phyloP scores from a whole-genome alignment of 2,113 vertebrate species.

The Hydrochoerus hydrochaeris region DNA sequence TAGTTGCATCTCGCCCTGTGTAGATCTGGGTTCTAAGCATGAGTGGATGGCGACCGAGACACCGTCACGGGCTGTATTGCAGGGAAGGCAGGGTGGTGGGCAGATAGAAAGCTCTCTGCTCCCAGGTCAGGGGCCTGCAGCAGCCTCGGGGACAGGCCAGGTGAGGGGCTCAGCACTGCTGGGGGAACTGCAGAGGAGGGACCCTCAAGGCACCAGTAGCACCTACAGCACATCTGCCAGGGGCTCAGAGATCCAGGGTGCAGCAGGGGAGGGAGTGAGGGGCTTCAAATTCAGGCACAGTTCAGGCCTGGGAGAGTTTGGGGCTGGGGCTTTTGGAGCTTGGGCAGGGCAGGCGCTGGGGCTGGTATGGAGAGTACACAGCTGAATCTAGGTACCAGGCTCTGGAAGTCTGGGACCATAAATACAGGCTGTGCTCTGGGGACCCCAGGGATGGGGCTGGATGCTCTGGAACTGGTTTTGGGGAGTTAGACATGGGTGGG shows the following conservation, averaged over 20 bases:
- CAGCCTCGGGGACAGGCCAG: neutral
- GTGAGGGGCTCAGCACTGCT: neutral
- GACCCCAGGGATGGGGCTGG: neutral
- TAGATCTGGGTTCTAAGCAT: neutral
- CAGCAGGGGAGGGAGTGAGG: neutral
- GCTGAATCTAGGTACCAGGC: too few species aligned
- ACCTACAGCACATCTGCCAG: constrained; percentile 48
- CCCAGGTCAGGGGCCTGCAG: neutral
- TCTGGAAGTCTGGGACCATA: neutral
- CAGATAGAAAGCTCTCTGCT: neutral
- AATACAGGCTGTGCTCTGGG: too few species aligned
- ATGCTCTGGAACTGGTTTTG: neutral
- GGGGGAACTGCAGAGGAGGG: neutral
- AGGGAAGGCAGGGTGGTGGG: neutral
- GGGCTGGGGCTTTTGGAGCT: neutral
- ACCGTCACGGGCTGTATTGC: constrained; percentile 50
- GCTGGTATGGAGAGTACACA: neutral
- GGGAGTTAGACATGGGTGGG: neutral
- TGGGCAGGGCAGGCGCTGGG: neutral
- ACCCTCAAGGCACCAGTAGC: neutral
- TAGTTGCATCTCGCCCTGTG: rapidly evolving
- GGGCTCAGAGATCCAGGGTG: neutral
- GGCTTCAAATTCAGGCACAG: neutral
- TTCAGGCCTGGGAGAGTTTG: neutral
- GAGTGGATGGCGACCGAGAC: neutral